Evolutionary conservation across 2,797 vertebrate genomes (phyloP).

Genomic region (Ctenochaetus hawaiiensis): DNA sequence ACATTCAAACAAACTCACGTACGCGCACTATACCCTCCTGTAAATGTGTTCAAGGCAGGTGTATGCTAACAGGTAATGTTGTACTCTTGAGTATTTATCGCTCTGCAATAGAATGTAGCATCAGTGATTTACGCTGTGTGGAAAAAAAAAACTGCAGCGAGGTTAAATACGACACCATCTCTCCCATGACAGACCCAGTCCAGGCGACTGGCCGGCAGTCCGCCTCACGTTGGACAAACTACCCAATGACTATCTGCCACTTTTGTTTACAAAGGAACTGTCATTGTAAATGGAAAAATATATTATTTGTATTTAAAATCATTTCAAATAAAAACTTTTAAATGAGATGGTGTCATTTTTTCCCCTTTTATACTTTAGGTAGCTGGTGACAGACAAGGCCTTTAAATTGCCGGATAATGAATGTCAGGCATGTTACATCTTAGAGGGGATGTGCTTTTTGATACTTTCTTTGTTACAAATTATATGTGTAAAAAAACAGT

Average conservation of each 20-base stretch:
- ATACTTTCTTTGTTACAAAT: too few species aligned
- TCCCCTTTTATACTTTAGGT: rapidly evolving
- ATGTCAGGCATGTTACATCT: not conserved
- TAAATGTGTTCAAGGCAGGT: slow-evolving; percentile 63
- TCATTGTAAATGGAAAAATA: slow-evolving; percentile 92
- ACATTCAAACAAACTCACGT: slow-evolving; percentile 23
- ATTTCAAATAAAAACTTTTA: slow-evolving; percentile 96
- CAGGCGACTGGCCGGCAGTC: slow-evolving; percentile 42
- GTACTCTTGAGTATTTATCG: slow-evolving; percentile 76
- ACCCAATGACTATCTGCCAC: slow-evolving; percentile 86
- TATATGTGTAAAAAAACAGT: too few species aligned
- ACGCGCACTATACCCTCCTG: slow-evolving; percentile 49
- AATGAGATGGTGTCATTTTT: slow-evolving; percentile 67
- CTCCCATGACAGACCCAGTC: slow-evolving; percentile 57
- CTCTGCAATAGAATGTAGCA: slow-evolving; percentile 85
- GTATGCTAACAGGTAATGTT: slow-evolving; percentile 62
- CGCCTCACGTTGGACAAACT: slow-evolving; percentile 68
- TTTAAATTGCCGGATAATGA: not conserved
- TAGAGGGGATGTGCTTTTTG: not conserved
- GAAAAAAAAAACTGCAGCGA: slow-evolving; percentile 74
- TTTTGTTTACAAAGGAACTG: slow-evolving; percentile 93
- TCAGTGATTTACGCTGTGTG: slow-evolving; percentile 77
- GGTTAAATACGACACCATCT: slow-evolving; percentile 70
- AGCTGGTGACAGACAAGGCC: not conserved
- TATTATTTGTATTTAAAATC: slow-evolving; percentile 95